phyloP scores from a whole-genome alignment of 2,113 vertebrate genomes.

The Hypanus sabinus region DNA sequence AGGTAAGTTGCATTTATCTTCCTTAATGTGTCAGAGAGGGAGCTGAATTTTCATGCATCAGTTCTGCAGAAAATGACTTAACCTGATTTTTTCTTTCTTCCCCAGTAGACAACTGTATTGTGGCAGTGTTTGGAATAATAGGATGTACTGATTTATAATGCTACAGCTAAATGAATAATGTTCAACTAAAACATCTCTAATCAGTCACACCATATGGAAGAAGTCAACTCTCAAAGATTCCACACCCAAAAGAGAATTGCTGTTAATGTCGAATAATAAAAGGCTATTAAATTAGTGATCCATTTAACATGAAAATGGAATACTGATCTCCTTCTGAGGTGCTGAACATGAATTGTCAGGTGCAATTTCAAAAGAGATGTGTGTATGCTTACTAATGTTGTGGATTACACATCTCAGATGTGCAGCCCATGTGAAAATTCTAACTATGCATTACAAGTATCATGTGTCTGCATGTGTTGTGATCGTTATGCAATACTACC shows the following conservation, averaged over 20 bases:
- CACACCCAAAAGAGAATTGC: background rate
- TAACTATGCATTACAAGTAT: background rate
- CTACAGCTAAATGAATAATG: background rate
- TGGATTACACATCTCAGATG: background rate
- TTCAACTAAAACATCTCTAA: background rate
- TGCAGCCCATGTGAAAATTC: background rate
- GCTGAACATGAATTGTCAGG: background rate
- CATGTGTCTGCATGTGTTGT: too few relatives aligned
- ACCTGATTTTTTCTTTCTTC: background rate
- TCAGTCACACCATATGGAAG: slow-evolving; percentile 20
- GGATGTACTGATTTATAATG: background rate
- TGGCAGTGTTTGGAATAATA: background rate
- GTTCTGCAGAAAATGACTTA: background rate
- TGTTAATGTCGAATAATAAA: background rate
- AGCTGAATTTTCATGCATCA: slow-evolving; percentile 20
- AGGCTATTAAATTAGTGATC: background rate
- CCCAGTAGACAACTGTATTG: background rate
- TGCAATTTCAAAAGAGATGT: background rate
- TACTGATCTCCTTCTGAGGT: background rate
- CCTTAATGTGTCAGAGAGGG: slow-evolving; percentile 8
- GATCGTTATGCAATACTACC: background rate
- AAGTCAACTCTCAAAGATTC: background rate
- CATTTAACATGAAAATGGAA: background rate
- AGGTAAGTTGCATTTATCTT: slow-evolving; percentile 21
- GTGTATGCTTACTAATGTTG: background rate